Evolutionary conservation across 2,888 invertebrate genomes (phyloP), one percentile per base, ranked within the genome.

Genomic region (Magallana nippona): DNA sequence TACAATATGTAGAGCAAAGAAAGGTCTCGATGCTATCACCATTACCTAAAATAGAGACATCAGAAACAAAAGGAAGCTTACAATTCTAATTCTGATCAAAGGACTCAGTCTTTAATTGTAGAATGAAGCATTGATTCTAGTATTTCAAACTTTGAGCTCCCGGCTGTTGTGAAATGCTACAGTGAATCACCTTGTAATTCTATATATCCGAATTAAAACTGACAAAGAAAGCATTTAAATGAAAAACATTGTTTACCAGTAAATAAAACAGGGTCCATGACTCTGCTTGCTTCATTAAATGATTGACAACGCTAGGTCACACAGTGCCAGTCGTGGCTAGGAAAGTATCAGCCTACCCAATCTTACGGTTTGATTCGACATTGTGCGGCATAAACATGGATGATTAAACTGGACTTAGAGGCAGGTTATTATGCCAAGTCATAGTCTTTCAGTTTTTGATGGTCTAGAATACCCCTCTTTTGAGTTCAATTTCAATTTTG

Each of bases 191-290:
- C 60, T 27, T 27, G 71, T 71, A 71, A 71, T 71, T 71, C 27
- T 71, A 71, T 71, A 71, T 71, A 71, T 71, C 71, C 71, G 27
- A 71, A 71, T 71, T 32, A 71, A 27, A 32, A 71, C 71, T 27
- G 10, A 71, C 71, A 71, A 71, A 71, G 71, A 71, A 71, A 71
- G 71, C 71, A 71, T 71, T 71, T 71, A 71, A 32, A 71, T 71
- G 71, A 71, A 71, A 71, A 71, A 71, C 71, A 27, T 71, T 71
- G 71, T 71, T 71, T 71, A 71, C 71, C 71, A 27, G 71, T 71
- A 71, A 71, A 71, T 71, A 71, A 71, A 71, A 71, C 71, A 71
- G 22, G 32, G 71, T 71, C 71, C 27, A 10, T 71, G 71, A 71
- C 71, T 71, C 22, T 71, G 71, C 71, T 71, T 71, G 71, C 71